A percentile compares a stretch with the other conserved stretches of the same genome.
Conservation (phyloP, 2,797 vertebrate genomes). For the Ispidina lecontei region DNA sequence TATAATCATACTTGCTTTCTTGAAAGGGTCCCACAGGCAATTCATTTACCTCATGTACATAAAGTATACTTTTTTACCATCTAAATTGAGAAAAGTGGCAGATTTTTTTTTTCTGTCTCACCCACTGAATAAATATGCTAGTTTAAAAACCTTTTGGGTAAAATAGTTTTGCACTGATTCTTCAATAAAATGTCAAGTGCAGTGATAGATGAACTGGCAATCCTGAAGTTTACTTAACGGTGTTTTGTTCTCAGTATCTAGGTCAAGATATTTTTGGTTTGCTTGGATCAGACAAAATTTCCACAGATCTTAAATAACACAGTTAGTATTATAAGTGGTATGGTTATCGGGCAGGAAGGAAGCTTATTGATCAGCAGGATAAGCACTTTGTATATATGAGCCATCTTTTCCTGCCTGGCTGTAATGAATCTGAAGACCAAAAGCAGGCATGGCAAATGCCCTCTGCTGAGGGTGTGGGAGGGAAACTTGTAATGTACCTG, state of each 20-base stretch:
- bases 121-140: background rate
- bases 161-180: background rate
- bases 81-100: background rate
- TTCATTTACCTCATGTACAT: background rate
- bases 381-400: constrained; percentile 47
- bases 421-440: background rate
- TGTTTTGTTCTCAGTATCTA: constrained; percentile 52
- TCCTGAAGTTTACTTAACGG: constrained; percentile 4
- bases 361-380: constrained; percentile 69
- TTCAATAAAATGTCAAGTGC: constrained; percentile 20
- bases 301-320: constrained; percentile 63
- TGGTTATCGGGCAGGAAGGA: constrained; percentile 65
- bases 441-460: background rate
- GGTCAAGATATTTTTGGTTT: constrained; percentile 65
- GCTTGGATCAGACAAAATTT: constrained; percentile 42
- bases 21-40: background rate
- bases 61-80: background rate
- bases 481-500: background rate
- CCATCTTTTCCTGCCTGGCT: constrained; percentile 43
- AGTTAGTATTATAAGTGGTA: constrained; percentile 53
- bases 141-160: background rate
- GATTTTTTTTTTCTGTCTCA: background rate
- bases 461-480: background rate
- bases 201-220: background rate
- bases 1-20: background rate